Conservation (phyloP, 2,797 vertebrate species). For the Scomberomorus guttatus region DNA sequence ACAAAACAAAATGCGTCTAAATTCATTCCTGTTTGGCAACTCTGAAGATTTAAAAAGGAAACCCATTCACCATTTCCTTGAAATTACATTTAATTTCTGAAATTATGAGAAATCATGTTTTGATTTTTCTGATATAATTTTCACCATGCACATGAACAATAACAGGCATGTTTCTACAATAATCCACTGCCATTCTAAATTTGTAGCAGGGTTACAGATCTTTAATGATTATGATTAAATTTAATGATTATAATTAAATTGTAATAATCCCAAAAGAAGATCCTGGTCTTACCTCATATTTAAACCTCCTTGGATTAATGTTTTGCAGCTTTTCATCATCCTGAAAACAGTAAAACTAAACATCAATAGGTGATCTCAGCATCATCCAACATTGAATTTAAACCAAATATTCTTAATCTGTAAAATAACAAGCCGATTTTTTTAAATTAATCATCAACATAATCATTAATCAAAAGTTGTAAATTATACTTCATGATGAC, state of each 20-base stretch:
- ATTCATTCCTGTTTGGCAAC: slow-evolving; percentile 2
- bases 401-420: not conserved
- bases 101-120: not conserved
- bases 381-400: not conserved
- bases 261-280: not conserved
- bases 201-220: not conserved
- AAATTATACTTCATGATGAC: not conserved
- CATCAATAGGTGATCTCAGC: not conserved
- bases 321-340: slow-evolving; percentile 72
- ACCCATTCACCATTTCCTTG: not conserved
- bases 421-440: not conserved
- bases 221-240: not conserved
- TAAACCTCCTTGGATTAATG: slow-evolving; percentile 72
- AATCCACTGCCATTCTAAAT: not conserved
- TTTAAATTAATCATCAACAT: too few relatives aligned
- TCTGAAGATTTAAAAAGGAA: slow-evolving; percentile 21
- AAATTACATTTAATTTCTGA: slow-evolving; percentile 1
- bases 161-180: not conserved
- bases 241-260: not conserved
- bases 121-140: not conserved
- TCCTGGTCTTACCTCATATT: slow-evolving; percentile 82
- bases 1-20: not conserved
- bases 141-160: not conserved
- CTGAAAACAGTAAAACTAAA: slow-evolving; percentile 57
- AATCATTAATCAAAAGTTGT: not conserved